Percentiles rank a stretch among this genome's conserved stretches.
These are phyloP conservation scores for Sceliomorpha sp. DNA, from an alignment of 2,888 invertebrate genomes.

Conservation along the genomic window DNA sequence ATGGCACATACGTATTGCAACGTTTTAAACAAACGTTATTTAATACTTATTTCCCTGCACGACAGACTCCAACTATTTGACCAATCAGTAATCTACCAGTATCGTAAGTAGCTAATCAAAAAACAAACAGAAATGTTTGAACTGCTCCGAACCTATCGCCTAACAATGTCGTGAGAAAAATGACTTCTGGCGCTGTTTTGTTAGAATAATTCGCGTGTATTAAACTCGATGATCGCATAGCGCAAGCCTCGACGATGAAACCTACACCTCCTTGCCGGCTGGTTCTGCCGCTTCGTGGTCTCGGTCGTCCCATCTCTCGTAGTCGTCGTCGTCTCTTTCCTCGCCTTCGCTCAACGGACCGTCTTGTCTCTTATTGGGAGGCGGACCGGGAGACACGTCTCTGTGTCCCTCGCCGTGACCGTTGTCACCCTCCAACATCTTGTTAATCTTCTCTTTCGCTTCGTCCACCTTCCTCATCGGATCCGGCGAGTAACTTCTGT, in stretches of 20 bases:
- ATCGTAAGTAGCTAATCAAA: no score
- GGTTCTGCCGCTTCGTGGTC: slow-evolving; percentile 66
- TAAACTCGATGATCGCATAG: no score
- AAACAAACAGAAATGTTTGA: no score
- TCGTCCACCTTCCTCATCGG: slow-evolving; percentile 82
- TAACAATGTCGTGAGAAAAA: no score
- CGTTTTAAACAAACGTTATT: no score
- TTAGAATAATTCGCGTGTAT: no score
- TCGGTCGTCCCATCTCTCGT: slow-evolving; percentile 72
- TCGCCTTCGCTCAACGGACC: slow-evolving; percentile 84
- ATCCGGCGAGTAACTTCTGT: slow-evolving; percentile 81
- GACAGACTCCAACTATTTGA: no score
- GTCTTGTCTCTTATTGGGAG: slow-evolving; percentile 80
- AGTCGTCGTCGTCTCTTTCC: slow-evolving; percentile 81
- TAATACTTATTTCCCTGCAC: no score
- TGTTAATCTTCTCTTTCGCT: slow-evolving; percentile 83
- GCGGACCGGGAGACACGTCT: slow-evolving; percentile 41
- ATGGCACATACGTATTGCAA: no score
- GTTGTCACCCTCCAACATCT: slow-evolving; percentile 80
- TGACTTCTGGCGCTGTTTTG: no score
- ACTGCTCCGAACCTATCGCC: no score
- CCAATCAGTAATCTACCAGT: no score
- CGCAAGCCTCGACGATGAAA: slow-evolving; percentile 12
- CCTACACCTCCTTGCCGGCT: slow-evolving; percentile 74
- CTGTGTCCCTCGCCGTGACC: slow-evolving; percentile 64